Evolutionary conservation across 1,140 invertebrate genomes (phyloP).

Genomic region (Cotesia vestalis): DNA sequence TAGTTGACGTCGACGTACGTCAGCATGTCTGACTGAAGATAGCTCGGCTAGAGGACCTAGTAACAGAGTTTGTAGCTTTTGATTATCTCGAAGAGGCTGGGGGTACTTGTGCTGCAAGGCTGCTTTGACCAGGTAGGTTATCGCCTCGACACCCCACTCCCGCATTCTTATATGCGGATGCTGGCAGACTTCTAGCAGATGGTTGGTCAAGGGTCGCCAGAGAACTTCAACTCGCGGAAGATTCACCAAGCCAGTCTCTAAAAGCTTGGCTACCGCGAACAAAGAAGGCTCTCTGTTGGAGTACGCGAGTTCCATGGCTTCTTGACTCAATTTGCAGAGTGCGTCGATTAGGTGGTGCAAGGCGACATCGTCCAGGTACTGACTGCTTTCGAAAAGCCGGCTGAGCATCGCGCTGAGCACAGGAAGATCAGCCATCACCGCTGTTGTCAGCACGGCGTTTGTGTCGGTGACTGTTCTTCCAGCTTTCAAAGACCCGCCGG

Average conservation of each 20-base stretch:
- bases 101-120: conserved; percentile 90
- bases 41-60: conserved; percentile 90
- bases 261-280: conserved; percentile 95
- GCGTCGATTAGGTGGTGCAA: conserved; percentile 97
- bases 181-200: conserved; percentile 94
- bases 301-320: conserved; percentile 97
- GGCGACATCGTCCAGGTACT: conserved; percentile 92
- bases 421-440: conserved; percentile 94
- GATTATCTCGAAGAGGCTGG: conserved; percentile 84
- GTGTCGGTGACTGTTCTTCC: conserved; percentile 77
- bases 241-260: conserved; percentile 96
- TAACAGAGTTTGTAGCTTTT: conserved; percentile 86
- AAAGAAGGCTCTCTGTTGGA: conserved; percentile 95
- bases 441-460: conserved; percentile 93
- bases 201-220: conserved; percentile 96
- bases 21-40: conserved; percentile 86
- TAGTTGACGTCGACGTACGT: conserved; percentile 93
- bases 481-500: conserved; percentile 89
- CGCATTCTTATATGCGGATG: conserved; percentile 95
- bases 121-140: conserved; percentile 93
- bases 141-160: conserved; percentile 96
- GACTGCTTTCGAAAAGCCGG: conserved; percentile 92
- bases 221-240: conserved; percentile 91
- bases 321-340: conserved; percentile 93
- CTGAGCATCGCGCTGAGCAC: conserved; percentile 93